phyloP scores from a whole-genome alignment of 2,113 vertebrate species.

The Camelus dromedarius region DNA sequence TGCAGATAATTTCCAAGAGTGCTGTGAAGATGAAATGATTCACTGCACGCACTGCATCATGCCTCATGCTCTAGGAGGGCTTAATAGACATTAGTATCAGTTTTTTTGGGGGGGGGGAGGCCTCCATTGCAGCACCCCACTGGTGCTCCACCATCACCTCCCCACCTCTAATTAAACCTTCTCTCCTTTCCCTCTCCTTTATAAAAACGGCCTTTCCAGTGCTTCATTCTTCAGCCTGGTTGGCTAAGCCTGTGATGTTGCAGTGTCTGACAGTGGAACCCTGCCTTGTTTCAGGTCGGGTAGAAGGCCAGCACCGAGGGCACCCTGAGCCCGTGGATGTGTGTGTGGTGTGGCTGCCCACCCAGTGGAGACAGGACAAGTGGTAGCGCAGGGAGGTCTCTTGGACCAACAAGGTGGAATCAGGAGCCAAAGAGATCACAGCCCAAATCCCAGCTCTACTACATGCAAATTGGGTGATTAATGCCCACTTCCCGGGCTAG shows the following conservation, averaged over 20 bases:
- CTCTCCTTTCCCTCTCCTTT: background rate
- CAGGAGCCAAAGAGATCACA: background rate
- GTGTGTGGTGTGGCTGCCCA: background rate
- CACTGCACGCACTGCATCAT: fast-evolving
- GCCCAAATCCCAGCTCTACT: background rate
- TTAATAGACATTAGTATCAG: background rate
- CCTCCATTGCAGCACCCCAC: background rate
- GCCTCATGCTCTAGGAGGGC: background rate
- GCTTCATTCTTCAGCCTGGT: too few species aligned
- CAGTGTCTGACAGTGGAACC: background rate
- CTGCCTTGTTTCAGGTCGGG: background rate
- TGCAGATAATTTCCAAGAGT: background rate
- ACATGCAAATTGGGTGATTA: background rate
- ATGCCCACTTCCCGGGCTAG: background rate
- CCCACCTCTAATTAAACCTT: background rate
- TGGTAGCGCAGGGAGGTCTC: too few species aligned
- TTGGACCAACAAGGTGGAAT: background rate
- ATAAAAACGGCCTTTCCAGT: background rate
- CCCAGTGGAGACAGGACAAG: background rate
- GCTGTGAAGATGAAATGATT: background rate
- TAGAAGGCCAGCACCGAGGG: background rate
- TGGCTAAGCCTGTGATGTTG: background rate
- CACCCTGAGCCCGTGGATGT: background rate
- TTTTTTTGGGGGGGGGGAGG: background rate
- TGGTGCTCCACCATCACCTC: background rate